Percentiles rank a stretch among this genome's conserved stretches.
phyloP scores from a whole-genome alignment of 2,113 vertebrate species.

The Mystacornis crossleyi region DNA sequence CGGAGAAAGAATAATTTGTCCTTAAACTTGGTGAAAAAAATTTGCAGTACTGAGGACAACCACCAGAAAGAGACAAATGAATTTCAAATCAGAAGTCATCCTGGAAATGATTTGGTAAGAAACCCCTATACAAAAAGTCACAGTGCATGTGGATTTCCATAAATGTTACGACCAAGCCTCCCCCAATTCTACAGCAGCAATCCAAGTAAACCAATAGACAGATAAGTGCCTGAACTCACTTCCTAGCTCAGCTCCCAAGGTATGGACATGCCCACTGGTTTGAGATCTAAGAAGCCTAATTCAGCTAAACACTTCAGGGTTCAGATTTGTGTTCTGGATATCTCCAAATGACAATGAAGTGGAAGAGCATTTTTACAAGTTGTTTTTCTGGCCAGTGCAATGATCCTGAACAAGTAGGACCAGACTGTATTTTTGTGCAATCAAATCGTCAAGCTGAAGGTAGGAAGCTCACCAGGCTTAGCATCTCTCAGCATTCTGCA shows the following conservation, averaged over 20 bases:
- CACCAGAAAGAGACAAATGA: neutral
- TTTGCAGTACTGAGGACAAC: neutral
- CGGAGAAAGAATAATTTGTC: neutral
- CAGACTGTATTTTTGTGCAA: accelerated
- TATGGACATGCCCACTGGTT: accelerated
- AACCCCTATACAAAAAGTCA: neutral
- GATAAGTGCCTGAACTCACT: neutral
- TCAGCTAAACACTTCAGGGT: neutral
- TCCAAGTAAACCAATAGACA: neutral
- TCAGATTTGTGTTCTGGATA: neutral
- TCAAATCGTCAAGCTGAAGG: neutral
- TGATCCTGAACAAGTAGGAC: neutral
- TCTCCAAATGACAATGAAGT: neutral
- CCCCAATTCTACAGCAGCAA: neutral
- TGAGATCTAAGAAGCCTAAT: neutral
- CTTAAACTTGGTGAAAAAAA: neutral
- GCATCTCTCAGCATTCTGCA: neutral
- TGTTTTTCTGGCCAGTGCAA: neutral
- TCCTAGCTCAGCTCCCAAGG: neutral
- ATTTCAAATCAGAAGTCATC: neutral
- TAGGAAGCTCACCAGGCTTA: neutral
- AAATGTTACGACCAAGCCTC: neutral
- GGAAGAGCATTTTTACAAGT: neutral
- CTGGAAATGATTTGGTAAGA: neutral
- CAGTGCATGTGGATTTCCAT: neutral